Evolutionary conservation across 1,140 invertebrate species (phyloP).

Genomic region (Drosophila murphyi): DNA sequence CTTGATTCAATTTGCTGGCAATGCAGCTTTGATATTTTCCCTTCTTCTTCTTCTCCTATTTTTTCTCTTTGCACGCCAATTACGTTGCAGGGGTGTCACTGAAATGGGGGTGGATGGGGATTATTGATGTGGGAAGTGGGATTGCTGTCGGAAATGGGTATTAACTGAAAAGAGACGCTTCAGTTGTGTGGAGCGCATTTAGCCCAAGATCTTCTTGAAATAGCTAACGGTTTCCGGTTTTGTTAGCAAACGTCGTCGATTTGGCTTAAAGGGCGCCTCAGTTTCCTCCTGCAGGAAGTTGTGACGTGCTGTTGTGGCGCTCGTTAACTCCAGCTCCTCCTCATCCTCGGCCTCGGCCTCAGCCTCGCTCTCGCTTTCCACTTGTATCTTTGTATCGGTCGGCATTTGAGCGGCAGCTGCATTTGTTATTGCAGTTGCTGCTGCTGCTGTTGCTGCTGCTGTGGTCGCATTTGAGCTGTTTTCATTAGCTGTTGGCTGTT

Average conservation of each 20-base stretch:
- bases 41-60: background rate
- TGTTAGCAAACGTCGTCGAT: conserved; percentile 82
- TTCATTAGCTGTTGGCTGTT: conserved; percentile 49
- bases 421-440: conserved; percentile 10
- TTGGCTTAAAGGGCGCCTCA: conserved; percentile 81
- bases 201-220: conserved; percentile 84
- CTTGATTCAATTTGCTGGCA: conserved; percentile 64
- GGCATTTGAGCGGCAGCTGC: conserved; percentile 9
- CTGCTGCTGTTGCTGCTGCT: conserved; percentile 23
- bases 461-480: conserved; percentile 42
- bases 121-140: background rate
- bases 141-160: conserved; percentile 56
- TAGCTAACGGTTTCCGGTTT: conserved; percentile 84
- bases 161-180: conserved; percentile 50
- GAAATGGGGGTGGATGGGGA: background rate
- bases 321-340: conserved; percentile 19
- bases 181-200: conserved; percentile 45
- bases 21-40: conserved; percentile 55
- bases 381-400: conserved; percentile 1
- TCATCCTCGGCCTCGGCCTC: background rate
- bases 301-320: conserved; percentile 58
- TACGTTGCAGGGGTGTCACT: conserved; percentile 35
- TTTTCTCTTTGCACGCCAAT: conserved; percentile 54
- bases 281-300: conserved; percentile 81
- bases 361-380: conserved; percentile 7